These are phyloP conservation scores for Macaca mulatta DNA, from an alignment of 2,113 vertebrate species.

Conservation along the genomic window DNA sequence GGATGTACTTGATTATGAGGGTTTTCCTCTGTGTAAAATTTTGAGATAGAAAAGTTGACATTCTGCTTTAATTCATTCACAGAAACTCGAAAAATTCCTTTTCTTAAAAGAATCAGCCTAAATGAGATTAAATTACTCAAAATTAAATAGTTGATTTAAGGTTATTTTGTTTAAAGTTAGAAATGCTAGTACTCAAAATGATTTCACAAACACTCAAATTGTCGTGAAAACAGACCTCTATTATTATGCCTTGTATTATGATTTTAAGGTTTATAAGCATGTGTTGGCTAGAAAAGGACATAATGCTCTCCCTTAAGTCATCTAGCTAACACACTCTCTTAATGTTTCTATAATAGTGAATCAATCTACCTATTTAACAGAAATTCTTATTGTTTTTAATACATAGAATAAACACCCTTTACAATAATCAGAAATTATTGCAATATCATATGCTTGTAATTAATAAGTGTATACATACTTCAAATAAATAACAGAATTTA, in stretches of 20 bases:
- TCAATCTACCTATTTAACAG: slow-evolving; percentile 6
- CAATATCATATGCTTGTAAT: background rate
- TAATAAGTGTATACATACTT: background rate
- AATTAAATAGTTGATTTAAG: slow-evolving; percentile 1
- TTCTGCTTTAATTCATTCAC: background rate
- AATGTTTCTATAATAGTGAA: background rate
- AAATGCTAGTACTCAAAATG: background rate
- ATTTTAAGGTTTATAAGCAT: slow-evolving; percentile 35
- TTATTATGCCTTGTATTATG: background rate
- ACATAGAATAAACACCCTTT: background rate
- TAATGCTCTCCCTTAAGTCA: background rate
- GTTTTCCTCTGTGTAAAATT: background rate
- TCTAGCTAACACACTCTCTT: background rate
- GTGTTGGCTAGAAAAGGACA: slow-evolving; percentile 15
- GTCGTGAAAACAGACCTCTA: background rate
- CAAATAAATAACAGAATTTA: slow-evolving; percentile 47
- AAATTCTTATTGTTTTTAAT: background rate
- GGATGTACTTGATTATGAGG: background rate
- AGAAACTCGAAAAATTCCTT: background rate
- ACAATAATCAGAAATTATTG: background rate
- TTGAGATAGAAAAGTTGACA: background rate
- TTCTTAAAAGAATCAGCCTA: background rate
- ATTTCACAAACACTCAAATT: slow-evolving; percentile 11
- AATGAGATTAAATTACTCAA: slow-evolving; percentile 5
- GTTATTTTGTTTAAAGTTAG: slow-evolving; percentile 26